A percentile compares a stretch with the other conserved stretches of the same genome.
phyloP scores from a whole-genome alignment of 2,888 invertebrate species.

The Hetaerina titia region DNA sequence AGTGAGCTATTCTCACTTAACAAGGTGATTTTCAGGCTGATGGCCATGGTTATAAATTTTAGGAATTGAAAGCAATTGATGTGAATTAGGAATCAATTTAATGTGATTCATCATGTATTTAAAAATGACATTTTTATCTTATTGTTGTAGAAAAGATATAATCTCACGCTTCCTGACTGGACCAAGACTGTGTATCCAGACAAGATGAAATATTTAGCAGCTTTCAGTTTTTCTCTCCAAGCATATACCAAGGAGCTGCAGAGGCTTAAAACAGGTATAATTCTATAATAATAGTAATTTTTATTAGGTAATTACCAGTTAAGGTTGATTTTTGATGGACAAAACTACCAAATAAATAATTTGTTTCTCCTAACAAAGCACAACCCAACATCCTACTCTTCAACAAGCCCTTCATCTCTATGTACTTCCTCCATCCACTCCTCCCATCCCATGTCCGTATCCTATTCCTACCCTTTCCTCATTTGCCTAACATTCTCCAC shows the following conservation, averaged over 20 bases:
- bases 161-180: constrained; percentile 79
- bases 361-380: too few species aligned
- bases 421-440: too few species aligned
- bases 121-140: not conserved
- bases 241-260: constrained; percentile 82
- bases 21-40: too few species aligned
- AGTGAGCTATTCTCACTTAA: too few species aligned
- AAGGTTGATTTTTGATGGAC: too few species aligned
- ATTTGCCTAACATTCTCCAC: too few species aligned
- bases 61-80: not conserved
- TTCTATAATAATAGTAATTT: not conserved
- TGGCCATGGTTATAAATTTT: too few species aligned
- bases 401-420: too few species aligned
- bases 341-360: too few species aligned
- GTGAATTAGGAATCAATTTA: not conserved
- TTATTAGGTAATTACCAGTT: not conserved
- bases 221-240: constrained; percentile 81
- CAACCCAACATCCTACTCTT: too few species aligned
- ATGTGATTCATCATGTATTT: not conserved
- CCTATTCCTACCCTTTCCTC: too few species aligned
- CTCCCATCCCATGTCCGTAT: too few species aligned
- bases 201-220: constrained; percentile 79
- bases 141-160: constrained; percentile 31
- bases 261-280: constrained; percentile 80
- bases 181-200: constrained; percentile 81